Evolutionary conservation across 1,140 invertebrate genomes (phyloP), one percentile per base, ranked within the genome.

Genomic region (Drepana arcuata): DNA sequence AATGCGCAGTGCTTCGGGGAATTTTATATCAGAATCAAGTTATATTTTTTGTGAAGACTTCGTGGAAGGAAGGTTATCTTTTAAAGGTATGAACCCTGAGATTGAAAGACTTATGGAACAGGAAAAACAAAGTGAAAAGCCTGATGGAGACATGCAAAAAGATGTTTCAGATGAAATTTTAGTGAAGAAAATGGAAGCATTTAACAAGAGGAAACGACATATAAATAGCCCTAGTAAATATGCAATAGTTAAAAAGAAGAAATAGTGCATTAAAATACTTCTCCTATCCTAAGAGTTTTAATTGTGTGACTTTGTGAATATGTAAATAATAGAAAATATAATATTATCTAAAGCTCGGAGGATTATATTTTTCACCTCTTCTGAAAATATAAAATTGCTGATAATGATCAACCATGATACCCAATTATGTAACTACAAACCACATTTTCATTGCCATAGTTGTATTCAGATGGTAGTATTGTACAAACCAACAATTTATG

Each of bases 81-180:
- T 90, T 73, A 89, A 90, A 53, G 95, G 95, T 7, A 94, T 94
- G 87, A 97, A 97, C 83, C 92, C 92, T 23, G 92, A 93, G 77
- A 88, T 96, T 46, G 95, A 97, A 69, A 87, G 87, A 40, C 41
- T 92, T 4, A 89, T 93, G 87, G 89, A 89, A 52, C 51, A 83
- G 34, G 82, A 85, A 24, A 65, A 57, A 26, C 4, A 26, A 4
- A 69, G 77, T 16, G 66, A 84, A 44, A 50, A 71, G 34, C 47
- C 47, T 1, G 52, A 70, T 18, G 33, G 68, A 14, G 67, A 82
- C 25, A 84, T 86, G 53, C 84, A 88, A 48, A 87, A 84, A 33
- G 91, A 93, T 49, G 65, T 94, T 9, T 86, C 88, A 3, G 91
- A 93, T 69, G 84, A 86, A 49, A 85, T 71, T 36, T 48, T 82